A percentile compares a stretch with the other conserved stretches of the same genome.
Evolutionary conservation across 2,797 vertebrate genomes (phyloP).

Genomic region (Pangasius mekongensis): DNA sequence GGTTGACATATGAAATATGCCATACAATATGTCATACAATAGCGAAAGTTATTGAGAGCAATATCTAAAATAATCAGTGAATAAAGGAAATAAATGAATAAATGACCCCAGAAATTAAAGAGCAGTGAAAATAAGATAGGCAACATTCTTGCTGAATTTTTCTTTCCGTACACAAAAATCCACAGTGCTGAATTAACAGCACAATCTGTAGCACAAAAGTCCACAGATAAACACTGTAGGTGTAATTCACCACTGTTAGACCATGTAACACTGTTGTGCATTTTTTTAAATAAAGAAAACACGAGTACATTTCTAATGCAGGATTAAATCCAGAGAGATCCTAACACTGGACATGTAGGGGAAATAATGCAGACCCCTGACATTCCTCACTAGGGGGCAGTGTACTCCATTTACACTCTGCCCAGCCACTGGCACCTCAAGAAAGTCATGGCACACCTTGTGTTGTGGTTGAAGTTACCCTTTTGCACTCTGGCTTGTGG

Average conservation of each 20-base stretch:
- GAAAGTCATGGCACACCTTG: constrained; percentile 4
- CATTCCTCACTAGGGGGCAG: constrained; percentile 36
- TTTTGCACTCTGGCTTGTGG: constrained; percentile 35
- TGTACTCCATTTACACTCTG: constrained; percentile 20
- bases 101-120: background rate
- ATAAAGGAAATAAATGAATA: background rate
- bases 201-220: background rate
- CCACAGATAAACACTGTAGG: background rate
- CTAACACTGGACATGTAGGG: background rate
- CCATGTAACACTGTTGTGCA: background rate
- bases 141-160: background rate
- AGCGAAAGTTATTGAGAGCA: background rate
- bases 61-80: background rate
- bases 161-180: background rate
- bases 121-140: background rate
- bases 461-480: constrained; percentile 24
- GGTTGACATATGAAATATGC: background rate
- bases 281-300: background rate
- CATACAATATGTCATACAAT: too few relatives aligned
- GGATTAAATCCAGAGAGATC: background rate
- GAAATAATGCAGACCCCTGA: background rate
- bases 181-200: background rate
- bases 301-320: background rate
- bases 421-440: background rate
- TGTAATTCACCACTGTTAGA: background rate